Base-by-base conservation (phyloP, 2,888 invertebrate species). In the Luffia ferchaultella region DNA sequence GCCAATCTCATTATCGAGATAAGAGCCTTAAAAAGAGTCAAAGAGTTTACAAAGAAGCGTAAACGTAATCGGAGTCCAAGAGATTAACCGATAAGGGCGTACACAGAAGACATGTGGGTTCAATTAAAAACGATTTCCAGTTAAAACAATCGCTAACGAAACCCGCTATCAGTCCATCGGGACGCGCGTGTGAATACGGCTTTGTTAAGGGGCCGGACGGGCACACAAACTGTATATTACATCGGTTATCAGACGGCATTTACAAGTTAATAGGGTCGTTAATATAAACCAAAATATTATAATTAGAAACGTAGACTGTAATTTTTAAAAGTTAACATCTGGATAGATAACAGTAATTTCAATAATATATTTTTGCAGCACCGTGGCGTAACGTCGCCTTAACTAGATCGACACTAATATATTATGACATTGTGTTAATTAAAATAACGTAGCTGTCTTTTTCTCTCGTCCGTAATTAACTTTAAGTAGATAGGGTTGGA, bases 51-150 rank as follows among this genome's bases (percentile, higher is more conserved):
- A 42, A 48, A 41, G 40, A 48, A 48, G 48, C 48, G 48, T 42
- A 42, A 48, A 48, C 41, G 30, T 41, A 18, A 30, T 30, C 30
- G 30, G 30, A 30, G 30, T 12, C 30, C 5, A 42, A 42, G 16
- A 48, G 67, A 70, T 72, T 66, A 59, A 68, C 65, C 66, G 76
- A 76, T 76, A 70, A 60, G 58, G 56, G 5, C 30, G 3, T 30
- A 30, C 30, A 30, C 30, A 12, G 5, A 30, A 30, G 66, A 72
- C 76, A 76, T 72, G 74, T 76, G 76, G 68, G 65, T 62, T 68
- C 76, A 76, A 76, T 78, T 77, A 79, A 76, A 64, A 65, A 63
- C 57, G 63, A 64, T 66, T 71, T 68, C 62, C 60, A 63, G 43
- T 30, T 30, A 30, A 30, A 30, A 30, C 30, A 30, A 30, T 30